Conservation (phyloP, 2,797 vertebrate species). For the Gymnothorax reevesii region DNA sequence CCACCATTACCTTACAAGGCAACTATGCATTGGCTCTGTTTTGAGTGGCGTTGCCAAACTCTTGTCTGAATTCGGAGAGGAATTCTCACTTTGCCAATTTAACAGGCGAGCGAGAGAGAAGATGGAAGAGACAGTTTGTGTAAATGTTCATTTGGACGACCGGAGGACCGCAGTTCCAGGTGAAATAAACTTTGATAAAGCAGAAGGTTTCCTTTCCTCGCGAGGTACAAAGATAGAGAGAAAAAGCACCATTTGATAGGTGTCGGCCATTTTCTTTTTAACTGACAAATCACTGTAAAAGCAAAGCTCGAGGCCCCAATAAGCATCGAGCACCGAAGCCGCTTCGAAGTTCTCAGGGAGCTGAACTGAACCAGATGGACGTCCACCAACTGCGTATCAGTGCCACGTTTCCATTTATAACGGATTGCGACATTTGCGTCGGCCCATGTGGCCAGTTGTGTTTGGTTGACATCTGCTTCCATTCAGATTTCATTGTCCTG, state of each 20-base stretch:
- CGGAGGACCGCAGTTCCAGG: not conserved
- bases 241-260: no score
- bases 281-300: not conserved
- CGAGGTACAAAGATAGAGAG: no score
- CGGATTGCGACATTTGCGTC: not conserved
- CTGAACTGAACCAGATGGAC: not conserved
- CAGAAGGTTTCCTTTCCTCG: not conserved
- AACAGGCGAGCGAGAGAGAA: not conserved
- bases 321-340: not conserved
- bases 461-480: not conserved
- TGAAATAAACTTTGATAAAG: not conserved
- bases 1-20: constrained; percentile 5
- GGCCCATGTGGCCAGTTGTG: not conserved
- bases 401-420: not conserved
- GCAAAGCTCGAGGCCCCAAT: no score
- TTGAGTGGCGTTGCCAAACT: not conserved
- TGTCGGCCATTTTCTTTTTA: not conserved
- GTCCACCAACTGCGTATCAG: no score
- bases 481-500: not conserved
- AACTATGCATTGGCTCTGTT: not conserved
- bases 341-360: not conserved
- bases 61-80: not conserved
- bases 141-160: not conserved
- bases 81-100: not conserved
- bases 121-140: not conserved